Evolutionary conservation across 2,113 vertebrate genomes (phyloP).

Genomic region (Platycercus adscitus): DNA sequence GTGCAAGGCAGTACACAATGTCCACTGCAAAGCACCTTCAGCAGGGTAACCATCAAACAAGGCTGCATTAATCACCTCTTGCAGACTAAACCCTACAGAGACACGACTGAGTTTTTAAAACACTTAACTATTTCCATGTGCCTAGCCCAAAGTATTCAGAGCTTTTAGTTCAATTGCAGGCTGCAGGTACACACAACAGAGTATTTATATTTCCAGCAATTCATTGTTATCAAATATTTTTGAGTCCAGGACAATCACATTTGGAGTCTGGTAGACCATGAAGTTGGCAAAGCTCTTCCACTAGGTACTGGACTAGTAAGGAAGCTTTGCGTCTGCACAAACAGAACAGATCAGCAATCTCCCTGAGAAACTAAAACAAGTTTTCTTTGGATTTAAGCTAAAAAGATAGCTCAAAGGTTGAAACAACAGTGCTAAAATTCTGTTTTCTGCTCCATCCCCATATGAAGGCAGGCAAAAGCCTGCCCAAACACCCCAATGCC

Average conservation of each 20-base stretch:
- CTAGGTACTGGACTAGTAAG: background rate
- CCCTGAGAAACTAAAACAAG: background rate
- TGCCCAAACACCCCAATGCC: fast-evolving
- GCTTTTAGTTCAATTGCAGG: background rate
- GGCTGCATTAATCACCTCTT: background rate
- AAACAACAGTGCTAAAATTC: background rate
- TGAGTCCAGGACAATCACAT: background rate
- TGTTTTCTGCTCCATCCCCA: background rate
- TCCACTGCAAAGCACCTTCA: background rate
- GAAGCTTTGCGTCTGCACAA: background rate
- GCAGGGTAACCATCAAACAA: background rate
- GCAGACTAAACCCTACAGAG: background rate
- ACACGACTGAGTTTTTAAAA: fast-evolving
- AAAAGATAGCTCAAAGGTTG: background rate
- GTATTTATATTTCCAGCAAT: background rate
- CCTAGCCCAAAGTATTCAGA: background rate
- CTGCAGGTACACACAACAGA: background rate
- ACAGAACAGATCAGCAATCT: background rate
- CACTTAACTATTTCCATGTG: background rate
- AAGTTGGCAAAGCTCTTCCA: background rate
- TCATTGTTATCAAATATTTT: background rate
- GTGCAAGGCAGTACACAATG: background rate
- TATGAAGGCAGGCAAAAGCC: background rate
- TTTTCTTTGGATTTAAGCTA: background rate
- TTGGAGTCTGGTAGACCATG: background rate